Conservation (phyloP, 2,888 invertebrate genomes). For the Malachius bipustulatus region DNA sequence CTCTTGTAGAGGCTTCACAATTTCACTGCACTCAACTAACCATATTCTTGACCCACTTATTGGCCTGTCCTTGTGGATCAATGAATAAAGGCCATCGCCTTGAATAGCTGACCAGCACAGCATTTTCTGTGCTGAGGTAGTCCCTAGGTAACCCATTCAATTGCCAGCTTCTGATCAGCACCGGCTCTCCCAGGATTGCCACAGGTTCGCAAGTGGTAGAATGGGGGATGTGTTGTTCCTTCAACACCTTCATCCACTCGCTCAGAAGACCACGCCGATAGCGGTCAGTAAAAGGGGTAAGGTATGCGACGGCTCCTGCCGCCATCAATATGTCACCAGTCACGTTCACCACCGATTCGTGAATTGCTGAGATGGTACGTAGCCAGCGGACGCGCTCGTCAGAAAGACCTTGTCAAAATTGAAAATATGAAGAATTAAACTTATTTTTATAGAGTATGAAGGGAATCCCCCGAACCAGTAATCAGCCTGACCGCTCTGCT, state of each 20-base stretch:
- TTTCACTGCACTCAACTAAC: too few relatives aligned
- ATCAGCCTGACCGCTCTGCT: conserved; percentile 58
- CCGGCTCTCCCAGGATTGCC: conserved; percentile 56
- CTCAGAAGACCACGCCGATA: conserved; percentile 46
- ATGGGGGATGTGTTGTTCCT: conserved; percentile 49
- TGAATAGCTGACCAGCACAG: conserved; percentile 71
- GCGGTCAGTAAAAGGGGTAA: conserved; percentile 64
- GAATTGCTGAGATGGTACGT: conserved; percentile 49
- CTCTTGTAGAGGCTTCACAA: not conserved
- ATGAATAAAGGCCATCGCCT: conserved; percentile 82
- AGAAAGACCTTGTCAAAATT: conserved; percentile 40
- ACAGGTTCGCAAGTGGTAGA: conserved; percentile 55
- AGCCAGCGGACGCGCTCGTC: conserved; percentile 55
- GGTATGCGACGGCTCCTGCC: conserved; percentile 63
- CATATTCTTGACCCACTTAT: conserved; percentile 84
- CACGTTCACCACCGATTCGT: conserved; percentile 43
- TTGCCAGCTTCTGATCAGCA: conserved; percentile 70
- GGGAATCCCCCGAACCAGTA: conserved; percentile 23
- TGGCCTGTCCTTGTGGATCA: conserved; percentile 87
- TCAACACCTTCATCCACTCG: conserved; percentile 44
- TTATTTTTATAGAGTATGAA: not conserved
- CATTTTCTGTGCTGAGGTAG: conserved; percentile 77
- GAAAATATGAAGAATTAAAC: not conserved
- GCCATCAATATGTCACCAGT: conserved; percentile 63
- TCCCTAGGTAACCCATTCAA: conserved; percentile 77